Percentiles rank a stretch among this genome's conserved stretches.
Evolutionary conservation across 2,113 vertebrate species (phyloP).

Genomic region (Ibidorhyncha struthersii): DNA sequence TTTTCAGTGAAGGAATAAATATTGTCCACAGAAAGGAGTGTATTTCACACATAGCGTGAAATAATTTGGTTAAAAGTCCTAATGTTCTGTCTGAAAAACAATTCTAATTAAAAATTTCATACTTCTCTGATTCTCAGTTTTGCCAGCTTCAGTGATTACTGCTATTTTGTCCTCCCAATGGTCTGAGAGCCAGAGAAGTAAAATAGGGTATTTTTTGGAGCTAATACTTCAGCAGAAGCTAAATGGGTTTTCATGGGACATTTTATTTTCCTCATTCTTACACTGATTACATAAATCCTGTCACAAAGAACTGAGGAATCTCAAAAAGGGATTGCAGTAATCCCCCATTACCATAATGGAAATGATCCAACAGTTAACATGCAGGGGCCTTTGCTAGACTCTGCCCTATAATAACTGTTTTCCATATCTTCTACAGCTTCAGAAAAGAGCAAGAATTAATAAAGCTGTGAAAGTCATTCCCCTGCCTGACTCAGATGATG

Average conservation of each 20-base stretch:
- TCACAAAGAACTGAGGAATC: background rate
- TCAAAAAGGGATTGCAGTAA: background rate
- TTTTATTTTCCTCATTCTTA: background rate
- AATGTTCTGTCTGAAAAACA: background rate
- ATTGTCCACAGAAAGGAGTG: background rate
- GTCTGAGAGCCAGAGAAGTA: background rate
- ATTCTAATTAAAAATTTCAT: background rate
- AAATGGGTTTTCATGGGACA: background rate
- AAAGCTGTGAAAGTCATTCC: constrained; percentile 26
- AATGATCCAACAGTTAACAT: background rate
- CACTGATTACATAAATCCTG: background rate
- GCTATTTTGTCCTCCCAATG: background rate
- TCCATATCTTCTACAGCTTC: constrained; percentile 61
- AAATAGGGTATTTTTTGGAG: background rate
- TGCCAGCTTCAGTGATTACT: background rate
- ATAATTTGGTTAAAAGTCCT: background rate
- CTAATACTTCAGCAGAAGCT: background rate
- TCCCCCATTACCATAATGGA: background rate
- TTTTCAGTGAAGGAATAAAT: background rate
- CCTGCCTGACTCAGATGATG: constrained; percentile 24
- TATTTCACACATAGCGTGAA: background rate
- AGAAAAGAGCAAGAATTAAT: constrained; percentile 16
- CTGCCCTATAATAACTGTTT: background rate
- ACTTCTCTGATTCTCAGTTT: background rate
- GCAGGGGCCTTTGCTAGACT: background rate